Base-by-base conservation (phyloP, 2,797 vertebrate species). In the Anolis apletophallus region DNA sequence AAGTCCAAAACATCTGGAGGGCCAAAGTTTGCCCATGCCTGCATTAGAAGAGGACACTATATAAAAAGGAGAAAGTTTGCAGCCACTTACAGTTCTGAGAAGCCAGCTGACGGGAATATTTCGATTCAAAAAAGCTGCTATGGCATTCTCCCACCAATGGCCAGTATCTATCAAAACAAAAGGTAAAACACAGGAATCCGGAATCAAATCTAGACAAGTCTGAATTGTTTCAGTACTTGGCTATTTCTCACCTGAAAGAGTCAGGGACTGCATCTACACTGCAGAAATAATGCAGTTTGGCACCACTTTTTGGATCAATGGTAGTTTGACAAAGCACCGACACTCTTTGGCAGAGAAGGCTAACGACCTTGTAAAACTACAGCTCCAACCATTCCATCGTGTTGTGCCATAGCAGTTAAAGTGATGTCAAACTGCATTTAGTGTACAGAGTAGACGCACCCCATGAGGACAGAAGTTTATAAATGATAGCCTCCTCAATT, bases 71-170 rank as follows among this genome's bases (percentile, higher is more conserved):
- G 46, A 1, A 61, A 1, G 0, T 5, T 52, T 0, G 11, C 21
- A 17, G 7, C 52, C 85, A 95, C 98, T 96, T 94, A 99, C 99
- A n/a, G 97, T 96, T 85, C 98, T 96, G 52, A 99, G 89, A 29
- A 99, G 94, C 98, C 98, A 99, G 96, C 99, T 99, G 92, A 98
- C 96, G 0, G 97, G 98, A 26, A 95, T 96, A 81, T 96, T 96
- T 76, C 89, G 95, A 82, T 94, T 93, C 34, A 98, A 91, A 71
- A 99, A 92, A 11, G 97, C 98, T 13, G 98, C 98, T 0, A 98
- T 94, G 0, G 95, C 81, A 16, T 98, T 99, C 91, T 98, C 97
- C 97, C 97, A 99, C 98, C 97, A 98, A 23, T 88, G 93, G 1
- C 98, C 97, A 83, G 84, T 95, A 73, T 92, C 98, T 99, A 92